Conservation (phyloP, 2,797 vertebrate genomes). For the Tinamus major region DNA sequence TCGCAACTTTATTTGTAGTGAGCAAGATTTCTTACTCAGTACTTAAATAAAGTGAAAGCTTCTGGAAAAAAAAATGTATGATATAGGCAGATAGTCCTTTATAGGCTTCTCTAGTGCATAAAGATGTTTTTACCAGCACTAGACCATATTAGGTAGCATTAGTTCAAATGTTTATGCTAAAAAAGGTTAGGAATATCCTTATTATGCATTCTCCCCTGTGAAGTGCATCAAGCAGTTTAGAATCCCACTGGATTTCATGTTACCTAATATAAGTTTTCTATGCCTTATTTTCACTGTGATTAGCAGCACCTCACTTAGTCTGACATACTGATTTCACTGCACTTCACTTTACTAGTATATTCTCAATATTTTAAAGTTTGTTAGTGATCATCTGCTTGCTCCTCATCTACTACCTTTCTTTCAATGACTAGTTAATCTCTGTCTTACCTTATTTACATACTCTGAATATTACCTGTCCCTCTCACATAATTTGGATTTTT, state of each 20-base stretch:
- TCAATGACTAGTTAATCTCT: background rate
- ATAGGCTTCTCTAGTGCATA: background rate
- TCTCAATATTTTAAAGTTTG: constrained; percentile 31
- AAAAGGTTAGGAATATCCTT: background rate
- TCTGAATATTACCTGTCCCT: background rate
- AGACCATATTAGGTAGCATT: background rate
- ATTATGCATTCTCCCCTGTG: background rate
- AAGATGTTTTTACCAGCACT: background rate
- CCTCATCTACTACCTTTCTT: constrained; percentile 27
- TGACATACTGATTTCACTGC: background rate
- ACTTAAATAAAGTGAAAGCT: background rate
- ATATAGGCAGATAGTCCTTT: background rate
- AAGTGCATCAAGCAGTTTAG: background rate
- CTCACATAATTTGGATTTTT: constrained; percentile 8
- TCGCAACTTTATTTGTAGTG: background rate
- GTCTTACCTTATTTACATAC: background rate
- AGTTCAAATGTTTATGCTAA: background rate
- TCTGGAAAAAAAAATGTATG: background rate
- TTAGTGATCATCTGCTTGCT: constrained; percentile 35
- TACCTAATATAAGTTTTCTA: background rate
- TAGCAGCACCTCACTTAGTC: background rate
- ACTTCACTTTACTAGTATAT: constrained; percentile 21
- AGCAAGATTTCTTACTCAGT: background rate
- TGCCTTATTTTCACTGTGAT: background rate
- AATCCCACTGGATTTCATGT: background rate